Percentiles rank a stretch among this genome's conserved stretches.
Conservation (phyloP, 2,888 invertebrate species). For the Isotomurus palustris region DNA sequence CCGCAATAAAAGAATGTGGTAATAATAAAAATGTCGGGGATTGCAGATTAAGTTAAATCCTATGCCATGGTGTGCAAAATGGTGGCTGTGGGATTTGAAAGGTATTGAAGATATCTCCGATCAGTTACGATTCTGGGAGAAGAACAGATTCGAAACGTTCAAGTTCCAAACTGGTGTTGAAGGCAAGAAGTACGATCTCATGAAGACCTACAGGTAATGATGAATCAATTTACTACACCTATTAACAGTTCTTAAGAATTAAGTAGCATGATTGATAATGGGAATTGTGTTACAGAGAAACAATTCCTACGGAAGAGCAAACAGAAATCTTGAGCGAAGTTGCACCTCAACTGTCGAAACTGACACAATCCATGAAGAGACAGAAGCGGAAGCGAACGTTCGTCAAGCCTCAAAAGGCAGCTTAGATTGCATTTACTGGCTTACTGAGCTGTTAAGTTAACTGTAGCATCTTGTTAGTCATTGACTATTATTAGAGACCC, state of each 20-base stretch:
- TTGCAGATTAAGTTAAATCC: slow-evolving; percentile 55
- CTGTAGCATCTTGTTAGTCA: too few species aligned
- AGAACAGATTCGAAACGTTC: slow-evolving; percentile 47
- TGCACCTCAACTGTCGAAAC: slow-evolving; percentile 65
- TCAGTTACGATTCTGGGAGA: slow-evolving; percentile 41
- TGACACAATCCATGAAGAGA: slow-evolving; percentile 63
- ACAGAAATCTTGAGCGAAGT: slow-evolving; percentile 79
- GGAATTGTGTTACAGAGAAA: slow-evolving; percentile 61
- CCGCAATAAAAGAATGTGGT: too few species aligned
- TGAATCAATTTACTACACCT: not conserved
- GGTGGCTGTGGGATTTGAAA: slow-evolving; percentile 73
- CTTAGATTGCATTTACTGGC: too few species aligned
- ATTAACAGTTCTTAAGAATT: too few species aligned
- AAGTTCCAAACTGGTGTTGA: slow-evolving; percentile 54
- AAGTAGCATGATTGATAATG: too few species aligned
- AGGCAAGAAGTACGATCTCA: slow-evolving; percentile 87
- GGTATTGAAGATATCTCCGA: slow-evolving; percentile 60
- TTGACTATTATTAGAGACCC: not conserved
- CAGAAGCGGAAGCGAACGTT: slow-evolving; percentile 61
- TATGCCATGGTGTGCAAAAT: slow-evolving; percentile 84
- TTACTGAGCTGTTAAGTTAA: too few species aligned
- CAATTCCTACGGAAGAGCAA: slow-evolving; percentile 85
- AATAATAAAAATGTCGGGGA: slow-evolving; percentile 1
- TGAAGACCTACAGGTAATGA: slow-evolving; percentile 81
- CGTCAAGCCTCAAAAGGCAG: slow-evolving; percentile 59